Percentiles rank a stretch among this genome's conserved stretches.
These are phyloP conservation scores for Isaurus tuberculatus DNA, from an alignment of 92 coral and sea anemone species.

Conservation along the genomic window DNA sequence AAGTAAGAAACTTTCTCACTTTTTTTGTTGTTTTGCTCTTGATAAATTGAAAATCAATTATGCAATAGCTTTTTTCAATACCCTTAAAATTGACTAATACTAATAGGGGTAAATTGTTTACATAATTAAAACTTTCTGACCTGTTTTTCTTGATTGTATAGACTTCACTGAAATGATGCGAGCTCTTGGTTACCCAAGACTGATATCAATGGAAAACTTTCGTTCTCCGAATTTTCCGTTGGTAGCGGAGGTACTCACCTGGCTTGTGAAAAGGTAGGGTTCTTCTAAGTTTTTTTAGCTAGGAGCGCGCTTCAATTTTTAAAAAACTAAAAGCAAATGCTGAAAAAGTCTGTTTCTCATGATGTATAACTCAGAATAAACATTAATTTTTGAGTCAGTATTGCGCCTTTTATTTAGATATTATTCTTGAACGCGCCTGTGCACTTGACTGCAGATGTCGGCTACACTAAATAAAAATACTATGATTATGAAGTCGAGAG, in stretches of 20 bases:
- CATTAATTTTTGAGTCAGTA: too few species aligned
- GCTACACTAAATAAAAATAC: too few species aligned
- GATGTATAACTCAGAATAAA: too few species aligned
- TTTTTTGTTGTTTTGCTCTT: not conserved
- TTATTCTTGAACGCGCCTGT: too few species aligned
- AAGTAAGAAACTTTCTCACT: slow-evolving; percentile 72
- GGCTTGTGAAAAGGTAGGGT: slow-evolving; percentile 94
- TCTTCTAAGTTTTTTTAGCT: not conserved
- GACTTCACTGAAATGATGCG: slow-evolving; percentile 99
- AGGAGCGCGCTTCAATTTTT: not conserved
- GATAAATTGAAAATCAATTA: not conserved
- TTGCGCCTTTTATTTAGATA: too few species aligned
- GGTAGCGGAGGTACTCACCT: slow-evolving; percentile 96
- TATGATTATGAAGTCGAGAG: too few species aligned
- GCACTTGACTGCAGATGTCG: too few species aligned
- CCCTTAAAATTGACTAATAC: not conserved
- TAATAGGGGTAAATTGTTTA: not conserved
- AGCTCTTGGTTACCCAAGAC: slow-evolving; percentile 96
- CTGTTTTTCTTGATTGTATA: slow-evolving; percentile 44
- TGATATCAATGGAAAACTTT: slow-evolving; percentile 99
- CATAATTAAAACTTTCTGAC: slow-evolving; percentile 11
- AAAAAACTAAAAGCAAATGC: too few species aligned
- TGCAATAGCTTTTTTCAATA: not conserved
- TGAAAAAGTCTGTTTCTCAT: too few species aligned
- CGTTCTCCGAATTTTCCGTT: slow-evolving; percentile 95